Percentiles rank a stretch among this genome's conserved stretches.
Conservation (phyloP, 2,888 invertebrate species). For the Biston betularia region DNA sequence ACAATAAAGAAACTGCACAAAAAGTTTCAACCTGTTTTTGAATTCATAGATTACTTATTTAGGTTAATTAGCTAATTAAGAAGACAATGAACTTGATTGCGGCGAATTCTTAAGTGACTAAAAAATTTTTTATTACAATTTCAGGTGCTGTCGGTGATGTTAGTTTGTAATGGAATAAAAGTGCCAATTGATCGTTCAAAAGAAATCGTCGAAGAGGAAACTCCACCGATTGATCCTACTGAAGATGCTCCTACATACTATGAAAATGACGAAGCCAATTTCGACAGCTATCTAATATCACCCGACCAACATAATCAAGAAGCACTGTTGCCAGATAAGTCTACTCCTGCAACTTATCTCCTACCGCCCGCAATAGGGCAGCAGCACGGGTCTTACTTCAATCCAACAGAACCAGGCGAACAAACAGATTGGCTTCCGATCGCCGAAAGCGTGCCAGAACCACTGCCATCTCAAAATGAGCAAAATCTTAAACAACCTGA, state of each 20-base stretch:
- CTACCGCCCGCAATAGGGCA: conserved; percentile 67
- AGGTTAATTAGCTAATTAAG: conserved; percentile 38
- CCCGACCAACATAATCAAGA: conserved; percentile 64
- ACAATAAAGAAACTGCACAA: conserved; percentile 34
- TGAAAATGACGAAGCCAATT: conserved; percentile 55
- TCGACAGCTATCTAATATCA: conserved; percentile 71
- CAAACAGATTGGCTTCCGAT: conserved; percentile 80
- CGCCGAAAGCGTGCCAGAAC: conserved; percentile 47
- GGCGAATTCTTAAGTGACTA: not conserved
- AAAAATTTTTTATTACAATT: conserved; percentile 47
- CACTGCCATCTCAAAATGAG: conserved; percentile 42
- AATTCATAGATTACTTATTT: conserved; percentile 43
- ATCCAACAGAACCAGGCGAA: conserved; percentile 52
- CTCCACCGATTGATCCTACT: conserved; percentile 46
- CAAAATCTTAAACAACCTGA: conserved; percentile 48
- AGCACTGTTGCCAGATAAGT: conserved; percentile 47
- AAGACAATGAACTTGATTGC: conserved; percentile 10
- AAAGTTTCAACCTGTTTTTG: conserved; percentile 50
- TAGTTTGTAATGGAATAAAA: conserved; percentile 64
- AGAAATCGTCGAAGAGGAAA: conserved; percentile 49
- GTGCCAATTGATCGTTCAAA: conserved; percentile 66
- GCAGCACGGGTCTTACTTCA: conserved; percentile 61
- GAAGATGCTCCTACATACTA: conserved; percentile 64
- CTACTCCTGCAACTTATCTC: conserved; percentile 72
- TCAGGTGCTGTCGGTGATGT: conserved; percentile 63